Evolutionary conservation across 2,888 invertebrate species (phyloP), one percentile per base, ranked within the genome.

Genomic region (Antheraea yamamai): DNA sequence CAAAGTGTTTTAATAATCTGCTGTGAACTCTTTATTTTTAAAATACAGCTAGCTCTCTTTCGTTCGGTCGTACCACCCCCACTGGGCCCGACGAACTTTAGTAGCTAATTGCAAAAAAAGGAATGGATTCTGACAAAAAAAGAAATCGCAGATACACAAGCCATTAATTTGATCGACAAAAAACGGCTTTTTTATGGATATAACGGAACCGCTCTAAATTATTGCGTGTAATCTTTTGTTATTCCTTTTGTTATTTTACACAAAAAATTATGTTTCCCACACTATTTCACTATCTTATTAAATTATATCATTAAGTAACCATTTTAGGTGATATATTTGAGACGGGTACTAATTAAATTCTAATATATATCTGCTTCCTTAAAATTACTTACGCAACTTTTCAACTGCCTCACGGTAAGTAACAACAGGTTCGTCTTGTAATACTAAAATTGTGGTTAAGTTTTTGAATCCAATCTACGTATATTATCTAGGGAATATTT

Each of bases 151-250:
- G 92, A 92, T 91, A 91, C 89, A 88, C 89, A 85, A 89, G 87
- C 91, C 92, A 92, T 92, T 92, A 92, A 87, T 82, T 89, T 91
- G 91, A 91, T 91, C 84, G 71, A 79, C 73, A 78, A 81, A 80
- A 81, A 86, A 87, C 84, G 79, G 84, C 81, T 89, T 91, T 92
- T 92, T 92, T 92, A 89, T 83, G 79, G 84, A 83, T 83, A 86
- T 93, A 93, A 93, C 93, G 93, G 93, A 88, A 91, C 86, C 85
- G 79, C 81, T 51, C 83, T 86, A 91, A 92, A 93, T 93, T 93
- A 93, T 91, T 90, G 92, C 92, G 91, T 92, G 89, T 93, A 93
- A 93, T 92, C 92, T 92, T 92, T 90, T 89, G 89, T 89, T 84
- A 87, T 88, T 86, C 86, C 86, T 89, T 91, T 90, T 87, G 87